Evolutionary conservation across 2,797 vertebrate species (phyloP), one percentile per base, ranked within the genome.

Genomic region (Rhynchonycteris naso): DNA sequence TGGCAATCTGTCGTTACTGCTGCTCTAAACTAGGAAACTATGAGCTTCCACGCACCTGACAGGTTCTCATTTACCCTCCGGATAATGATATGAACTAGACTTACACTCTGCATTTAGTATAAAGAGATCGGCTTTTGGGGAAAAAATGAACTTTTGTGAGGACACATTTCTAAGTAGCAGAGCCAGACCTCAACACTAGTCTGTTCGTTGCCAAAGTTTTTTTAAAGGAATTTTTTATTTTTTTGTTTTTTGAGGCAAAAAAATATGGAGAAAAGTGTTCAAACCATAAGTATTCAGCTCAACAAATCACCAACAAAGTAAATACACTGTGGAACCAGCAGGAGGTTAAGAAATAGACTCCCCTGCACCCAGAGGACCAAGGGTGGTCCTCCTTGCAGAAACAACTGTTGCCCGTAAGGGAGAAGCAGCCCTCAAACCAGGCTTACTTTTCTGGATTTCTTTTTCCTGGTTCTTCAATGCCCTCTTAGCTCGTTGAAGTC

Each of bases 1-100:
- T 13, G n/a, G 50, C 21, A n/a, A 12, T 15, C 38, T 30, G 0
- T 43, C 11, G 8, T 72, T 1, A 4, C 24, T 18, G 1, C 52
- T 61, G 26, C 47, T 56, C 9, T 43, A 79, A 50, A 10, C 54
- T 30, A 26, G 21, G 3, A 9, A 68, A 26, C n/a, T 38, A 35
- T 11, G 14, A 9, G 14, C n/a, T 63, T 54, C 30, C 38, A 66
- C 15, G 8, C 35, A n/a, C 11, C 15, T 9, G 52, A 18, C 71
- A 78, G 22, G 10, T 12, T 78, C 28, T 28, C 8, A 33, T 65
- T 61, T 24, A 11, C n/a, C 18, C 78, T 94, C 19, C 28, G n/a
- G 2, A 30, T 18, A 8, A 12, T 11, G 89, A 16, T 54, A 13
- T n/a, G 30, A 76, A n/a, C 33, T 5, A 11, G 7, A 10, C 14